Evolutionary conservation across 1,140 invertebrate genomes (phyloP).

Genomic region (Odontomachus brunneus): DNA sequence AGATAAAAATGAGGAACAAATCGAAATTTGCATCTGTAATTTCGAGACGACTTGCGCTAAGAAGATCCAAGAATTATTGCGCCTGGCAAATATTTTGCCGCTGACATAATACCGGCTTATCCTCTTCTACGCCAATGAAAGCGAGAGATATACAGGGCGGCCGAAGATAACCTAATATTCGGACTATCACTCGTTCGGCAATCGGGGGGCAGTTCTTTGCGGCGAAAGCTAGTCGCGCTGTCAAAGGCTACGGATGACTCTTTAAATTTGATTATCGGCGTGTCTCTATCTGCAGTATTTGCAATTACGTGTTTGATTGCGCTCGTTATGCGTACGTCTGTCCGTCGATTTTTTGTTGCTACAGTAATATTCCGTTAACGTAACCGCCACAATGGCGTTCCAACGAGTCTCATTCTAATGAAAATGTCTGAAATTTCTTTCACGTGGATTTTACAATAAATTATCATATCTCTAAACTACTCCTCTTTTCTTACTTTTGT

Average conservation of each 20-base stretch:
- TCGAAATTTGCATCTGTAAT: background rate
- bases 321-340: background rate
- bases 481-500: too few relatives aligned
- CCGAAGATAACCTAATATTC: constrained; percentile 58
- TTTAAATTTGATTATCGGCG: background rate
- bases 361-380: too few relatives aligned
- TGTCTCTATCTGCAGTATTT: background rate
- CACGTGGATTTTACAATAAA: too few relatives aligned
- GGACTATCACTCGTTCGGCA: constrained; percentile 36
- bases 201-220: background rate
- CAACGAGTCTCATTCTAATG: too few relatives aligned
- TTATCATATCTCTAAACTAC: too few relatives aligned
- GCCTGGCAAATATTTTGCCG: constrained; percentile 11
- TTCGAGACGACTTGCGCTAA: background rate
- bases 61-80: background rate
- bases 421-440: too few relatives aligned
- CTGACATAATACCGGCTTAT: constrained; percentile 5
- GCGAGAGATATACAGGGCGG: constrained; percentile 40
- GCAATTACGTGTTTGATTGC: constrained; percentile 3
- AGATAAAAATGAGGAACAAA: too few relatives aligned
- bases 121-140: constrained; percentile 8
- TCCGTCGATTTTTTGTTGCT: too few relatives aligned
- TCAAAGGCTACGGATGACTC: background rate
- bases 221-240: background rate
- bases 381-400: too few relatives aligned